Percentiles rank a stretch among this genome's conserved stretches.
Evolutionary conservation across 2,113 vertebrate genomes (phyloP).

Genomic region (Triplophysa dalaica): DNA sequence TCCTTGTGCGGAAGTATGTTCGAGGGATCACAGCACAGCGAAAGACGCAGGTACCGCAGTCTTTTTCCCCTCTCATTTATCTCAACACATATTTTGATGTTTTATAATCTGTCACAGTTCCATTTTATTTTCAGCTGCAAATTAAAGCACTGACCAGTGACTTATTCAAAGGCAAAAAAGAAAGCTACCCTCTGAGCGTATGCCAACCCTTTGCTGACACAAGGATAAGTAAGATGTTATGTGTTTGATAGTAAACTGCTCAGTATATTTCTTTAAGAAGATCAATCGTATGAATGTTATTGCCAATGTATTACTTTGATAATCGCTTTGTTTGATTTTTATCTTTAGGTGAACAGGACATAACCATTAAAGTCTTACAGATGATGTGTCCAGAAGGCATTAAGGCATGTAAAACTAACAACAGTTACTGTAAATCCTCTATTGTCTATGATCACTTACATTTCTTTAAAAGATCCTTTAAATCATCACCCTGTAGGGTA

Average conservation of each 20-base stretch:
- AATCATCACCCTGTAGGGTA: background rate
- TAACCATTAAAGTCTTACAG: slow-evolving; percentile 82
- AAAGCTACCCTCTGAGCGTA: slow-evolving; percentile 82
- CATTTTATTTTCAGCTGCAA: slow-evolving; percentile 74
- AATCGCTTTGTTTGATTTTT: slow-evolving; percentile 6
- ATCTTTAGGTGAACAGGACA: slow-evolving; percentile 73
- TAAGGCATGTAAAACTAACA: slow-evolving; percentile 68
- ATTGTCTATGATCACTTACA: background rate
- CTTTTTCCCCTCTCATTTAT: background rate
- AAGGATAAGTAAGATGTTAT: slow-evolving; percentile 74
- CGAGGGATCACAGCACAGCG: slow-evolving; percentile 74
- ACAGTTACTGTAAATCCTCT: background rate
- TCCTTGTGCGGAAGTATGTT: slow-evolving; percentile 87
- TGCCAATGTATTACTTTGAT: background rate
- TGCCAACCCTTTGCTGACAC: slow-evolving; percentile 79
- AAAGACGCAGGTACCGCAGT: slow-evolving; percentile 79
- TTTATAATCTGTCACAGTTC: background rate
- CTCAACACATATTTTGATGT: background rate
- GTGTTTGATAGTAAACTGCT: too few relatives aligned
- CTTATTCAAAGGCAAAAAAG: slow-evolving; percentile 88
- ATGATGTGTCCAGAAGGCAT: slow-evolving; percentile 78
- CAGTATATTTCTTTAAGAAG: background rate
- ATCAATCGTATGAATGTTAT: background rate
- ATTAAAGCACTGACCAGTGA: slow-evolving; percentile 83
- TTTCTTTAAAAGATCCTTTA: background rate